phyloP scores from a whole-genome alignment of 2,888 invertebrate species.

The Drosophila falleni region DNA sequence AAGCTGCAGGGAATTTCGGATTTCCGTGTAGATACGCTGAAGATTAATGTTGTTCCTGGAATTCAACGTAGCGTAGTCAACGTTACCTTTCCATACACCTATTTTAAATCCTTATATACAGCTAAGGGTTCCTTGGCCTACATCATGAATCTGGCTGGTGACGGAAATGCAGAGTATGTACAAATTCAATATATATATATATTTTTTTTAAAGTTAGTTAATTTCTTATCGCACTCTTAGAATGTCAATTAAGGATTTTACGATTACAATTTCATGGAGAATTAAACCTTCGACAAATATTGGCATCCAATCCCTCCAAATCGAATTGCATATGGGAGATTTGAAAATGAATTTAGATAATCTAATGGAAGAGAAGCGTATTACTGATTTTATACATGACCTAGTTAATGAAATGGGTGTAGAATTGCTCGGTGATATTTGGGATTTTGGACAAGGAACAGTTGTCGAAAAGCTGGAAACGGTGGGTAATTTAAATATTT shows the following conservation, averaged over 20 bases:
- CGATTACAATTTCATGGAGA: conserved; percentile 65
- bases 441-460: conserved; percentile 69
- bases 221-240: conserved; percentile 40
- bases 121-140: conserved; percentile 81
- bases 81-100: conserved; percentile 71
- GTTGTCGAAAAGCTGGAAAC: conserved; percentile 61
- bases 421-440: conserved; percentile 80
- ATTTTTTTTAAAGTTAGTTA: neutral
- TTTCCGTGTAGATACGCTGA: conserved; percentile 63
- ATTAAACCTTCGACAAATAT: conserved; percentile 58
- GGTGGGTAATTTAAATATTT: conserved; percentile 51
- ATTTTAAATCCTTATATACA: conserved; percentile 74
- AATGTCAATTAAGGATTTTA: conserved; percentile 56
- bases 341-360: conserved; percentile 73
- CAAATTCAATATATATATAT: neutral
- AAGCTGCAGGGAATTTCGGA: conserved; percentile 73
- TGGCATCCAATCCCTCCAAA: conserved; percentile 70
- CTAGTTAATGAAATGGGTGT: conserved; percentile 81
- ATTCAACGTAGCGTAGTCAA: conserved; percentile 60
- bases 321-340: conserved; percentile 69
- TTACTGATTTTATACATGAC: conserved; percentile 78
- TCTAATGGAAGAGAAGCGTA: conserved; percentile 78
- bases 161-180: conserved; percentile 78
- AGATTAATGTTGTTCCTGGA: conserved; percentile 52
- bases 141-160: conserved; percentile 78